Evolutionary conservation across 1,140 invertebrate genomes (phyloP), one percentile per base, ranked within the genome.

Genomic region (Bactericera cockerelli): DNA sequence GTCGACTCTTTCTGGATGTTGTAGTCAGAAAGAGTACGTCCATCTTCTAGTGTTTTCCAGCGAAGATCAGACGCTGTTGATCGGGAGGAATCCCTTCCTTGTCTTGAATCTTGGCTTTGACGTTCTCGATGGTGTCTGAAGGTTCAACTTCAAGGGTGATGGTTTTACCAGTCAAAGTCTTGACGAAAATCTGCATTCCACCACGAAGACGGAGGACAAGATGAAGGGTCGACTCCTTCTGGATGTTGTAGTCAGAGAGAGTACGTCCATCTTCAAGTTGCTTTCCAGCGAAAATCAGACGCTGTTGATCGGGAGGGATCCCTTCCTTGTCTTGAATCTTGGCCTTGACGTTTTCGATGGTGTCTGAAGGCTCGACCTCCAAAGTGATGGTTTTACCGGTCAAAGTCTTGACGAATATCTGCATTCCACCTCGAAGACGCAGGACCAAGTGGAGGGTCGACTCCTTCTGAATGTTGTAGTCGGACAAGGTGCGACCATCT

Each of bases 121-220:
- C 82, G 72, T 86, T 86, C 62, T 86, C 82, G 66, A 84, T 85
- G 0, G 81, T 83, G 66, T 87, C 84, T 19, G 79, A 83, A 0
- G 82, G 74, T 67, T 86, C 81, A 4, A 86, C 83, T 69, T 85
- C 84, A n/a, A 88, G 77, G 62, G 86, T 89, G 70, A 88, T 90
- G 65, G 87, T 90, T 71, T 91, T 91, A 62, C 87, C 87, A 66
- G 86, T 89, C 10, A 89, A 74, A 64, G 85, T 89, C 72, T 88
- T 89, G 3, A 89, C 87, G 70, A 89, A 89, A 68, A 88, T 88
- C 74, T 88, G 86, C 85, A 88, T 89, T 69, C 65, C 69, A 56
- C 83, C 84, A 63, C 79, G 69, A 11, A 86, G 72, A 57, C 80
- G 70, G 11, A 83, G 70, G 13, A 83, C 81, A 59, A 89, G 71